Evolutionary conservation across 2,113 vertebrate species (phyloP), one percentile per base, ranked within the genome.

Genomic region (Clarias batrachus): DNA sequence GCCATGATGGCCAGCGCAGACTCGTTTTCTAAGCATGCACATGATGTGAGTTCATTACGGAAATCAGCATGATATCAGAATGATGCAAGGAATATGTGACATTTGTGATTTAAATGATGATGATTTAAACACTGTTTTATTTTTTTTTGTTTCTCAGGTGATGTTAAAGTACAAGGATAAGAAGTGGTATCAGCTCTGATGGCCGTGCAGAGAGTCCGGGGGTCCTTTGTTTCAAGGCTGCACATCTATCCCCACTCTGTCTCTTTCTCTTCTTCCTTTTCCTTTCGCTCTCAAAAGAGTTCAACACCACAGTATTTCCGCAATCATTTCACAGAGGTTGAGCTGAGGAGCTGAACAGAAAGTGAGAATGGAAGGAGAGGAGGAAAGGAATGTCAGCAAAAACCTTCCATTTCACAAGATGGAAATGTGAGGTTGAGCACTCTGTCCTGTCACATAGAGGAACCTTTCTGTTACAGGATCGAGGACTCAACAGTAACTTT

Each of bases 161-260:
- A 99, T 99, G 98, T 89, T 98, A 93, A 99, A 99, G 93, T 99
- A 97, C 95, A 99, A 99, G 95, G 98, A 99, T 93, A 99, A 99
- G 93, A 99, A 99, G 94, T 99, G 98, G 98, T 99, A 99, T 95
- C 98, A 99, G 91, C 97, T 99, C 95, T 99, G 96, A 99, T 95
- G 92, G 90, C 89, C 91, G 83, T 83, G 25, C 85, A 90, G 70
- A 82, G 85, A 90, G 89, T 87, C 56, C 30, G 65, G 65, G 76
- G 90, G 54, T 62, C 92, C 93, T 92, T 89, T 87, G 88, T 89
- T 59, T 89, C 82, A 77, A 41, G 88, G 90, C 91, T 90, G 66
- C 68, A 48, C 77, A 77, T 66, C 85, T 81, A 59, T 70, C 88
- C 85, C 73, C 27, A 41, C 37, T 91, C 83, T 90, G 48, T 89